phyloP scores from a whole-genome alignment of 2,113 vertebrate genomes.

The Gasterosteus aculeatus region DNA sequence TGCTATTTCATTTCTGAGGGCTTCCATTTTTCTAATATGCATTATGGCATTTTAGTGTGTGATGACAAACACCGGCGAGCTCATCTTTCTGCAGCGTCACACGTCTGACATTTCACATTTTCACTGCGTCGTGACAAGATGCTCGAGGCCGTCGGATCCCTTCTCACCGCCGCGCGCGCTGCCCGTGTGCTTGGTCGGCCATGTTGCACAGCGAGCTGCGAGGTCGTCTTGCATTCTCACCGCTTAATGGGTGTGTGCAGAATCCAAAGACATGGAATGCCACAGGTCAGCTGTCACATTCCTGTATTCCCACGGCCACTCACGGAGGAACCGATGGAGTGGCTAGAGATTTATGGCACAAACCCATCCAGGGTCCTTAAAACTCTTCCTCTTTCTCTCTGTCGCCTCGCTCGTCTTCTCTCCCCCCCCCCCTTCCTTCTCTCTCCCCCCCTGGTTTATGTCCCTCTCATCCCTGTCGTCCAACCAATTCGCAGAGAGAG shows the following conservation, averaged over 20 bases:
- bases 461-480: constrained; percentile 2
- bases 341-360: constrained; percentile 82
- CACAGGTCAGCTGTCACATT: constrained; percentile 85
- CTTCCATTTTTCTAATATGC: constrained; percentile 65
- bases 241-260: constrained; percentile 80
- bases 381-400: constrained; percentile 65
- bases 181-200: constrained; percentile 45
- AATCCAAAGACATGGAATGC: constrained; percentile 79
- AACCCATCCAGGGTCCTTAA: constrained; percentile 76
- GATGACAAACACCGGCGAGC: constrained; percentile 39
- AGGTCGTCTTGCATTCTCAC: constrained; percentile 71
- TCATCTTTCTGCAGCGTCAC: constrained; percentile 34
- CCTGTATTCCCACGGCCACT: constrained; percentile 83
- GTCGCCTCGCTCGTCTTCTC: constrained; percentile 46
- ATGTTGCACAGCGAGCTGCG: constrained; percentile 51
- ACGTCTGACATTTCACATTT: constrained; percentile 12
- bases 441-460: constrained; percentile 7
- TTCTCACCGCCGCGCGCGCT: constrained; percentile 38
- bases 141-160: constrained; percentile 39
- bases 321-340: constrained; percentile 70
- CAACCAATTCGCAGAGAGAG: constrained; percentile 60
- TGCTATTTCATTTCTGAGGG: constrained; percentile 68
- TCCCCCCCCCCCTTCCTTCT: constrained; percentile 21
- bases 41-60: constrained; percentile 56
- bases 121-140: neutral